Percentiles rank a stretch among this genome's conserved stretches.
phyloP scores from a whole-genome alignment of 2,797 vertebrate species.

The Melanotaenia trifasciata region DNA sequence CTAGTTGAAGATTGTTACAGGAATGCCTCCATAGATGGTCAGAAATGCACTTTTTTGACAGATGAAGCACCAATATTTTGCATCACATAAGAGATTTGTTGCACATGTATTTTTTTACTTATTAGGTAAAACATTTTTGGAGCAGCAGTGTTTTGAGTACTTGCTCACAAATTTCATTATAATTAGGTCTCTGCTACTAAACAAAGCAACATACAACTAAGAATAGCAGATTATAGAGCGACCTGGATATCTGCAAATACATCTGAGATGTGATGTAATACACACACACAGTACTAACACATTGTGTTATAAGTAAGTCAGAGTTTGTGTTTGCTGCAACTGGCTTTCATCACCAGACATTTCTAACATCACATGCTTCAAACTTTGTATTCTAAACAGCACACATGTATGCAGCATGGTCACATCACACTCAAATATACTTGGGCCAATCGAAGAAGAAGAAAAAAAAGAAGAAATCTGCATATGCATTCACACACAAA shows the following conservation, averaged over 20 bases:
- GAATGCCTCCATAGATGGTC: constrained; percentile 5
- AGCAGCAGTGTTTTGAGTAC: neutral
- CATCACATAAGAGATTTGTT: constrained; percentile 4
- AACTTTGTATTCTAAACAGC: constrained; percentile 18
- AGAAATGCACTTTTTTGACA: constrained; percentile 14
- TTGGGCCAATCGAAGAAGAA: constrained; percentile 1
- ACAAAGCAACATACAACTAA: constrained; percentile 28
- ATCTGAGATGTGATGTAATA: constrained; percentile 61
- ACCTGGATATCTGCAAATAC: constrained; percentile 30
- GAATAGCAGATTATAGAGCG: constrained; percentile 25
- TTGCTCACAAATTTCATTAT: neutral
- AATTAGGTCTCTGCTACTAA: neutral
- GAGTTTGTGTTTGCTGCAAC: constrained; percentile 12
- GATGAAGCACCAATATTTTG: constrained; percentile 15
- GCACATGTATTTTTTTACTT: neutral
- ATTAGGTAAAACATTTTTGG: neutral
- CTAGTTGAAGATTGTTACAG: too few relatives aligned
- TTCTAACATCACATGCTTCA: constrained; percentile 23
- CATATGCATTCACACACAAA: constrained; percentile 9
- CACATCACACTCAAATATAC: constrained; percentile 12
- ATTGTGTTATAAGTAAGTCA: neutral
- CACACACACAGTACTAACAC: constrained; percentile 17
- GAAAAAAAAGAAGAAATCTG: neutral
- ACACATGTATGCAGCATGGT: constrained; percentile 3
- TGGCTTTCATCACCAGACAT: constrained; percentile 19